These are phyloP conservation scores for Porphyrio hochstetteri DNA, from an alignment of 2,113 vertebrate genomes.

Conservation along the genomic window DNA sequence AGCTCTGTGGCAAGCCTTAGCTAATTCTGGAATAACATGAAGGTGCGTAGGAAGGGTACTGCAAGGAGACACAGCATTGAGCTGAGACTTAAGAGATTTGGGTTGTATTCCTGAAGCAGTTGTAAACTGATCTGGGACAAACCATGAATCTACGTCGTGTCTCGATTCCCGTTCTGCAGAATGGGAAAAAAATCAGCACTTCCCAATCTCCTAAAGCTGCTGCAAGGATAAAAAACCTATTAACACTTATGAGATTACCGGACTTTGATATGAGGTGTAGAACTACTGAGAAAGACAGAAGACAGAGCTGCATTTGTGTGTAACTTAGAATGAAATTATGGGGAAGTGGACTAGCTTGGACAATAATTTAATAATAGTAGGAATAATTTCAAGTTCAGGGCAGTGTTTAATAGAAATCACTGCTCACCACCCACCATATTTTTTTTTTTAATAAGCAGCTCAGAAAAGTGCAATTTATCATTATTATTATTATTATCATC, in stretches of 20 bases:
- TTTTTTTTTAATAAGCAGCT: slow-evolving; percentile 59
- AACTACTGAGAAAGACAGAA: slow-evolving; percentile 25
- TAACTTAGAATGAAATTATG: slow-evolving; percentile 46
- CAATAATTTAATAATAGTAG: slow-evolving; percentile 53
- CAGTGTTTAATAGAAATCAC: slow-evolving; percentile 56
- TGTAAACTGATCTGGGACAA: slow-evolving; percentile 24
- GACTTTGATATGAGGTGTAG: slow-evolving; percentile 7
- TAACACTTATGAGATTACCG: slow-evolving; percentile 14
- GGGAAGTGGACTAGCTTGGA: slow-evolving; percentile 21
- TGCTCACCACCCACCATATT: slow-evolving; percentile 15
- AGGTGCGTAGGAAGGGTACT: slow-evolving; percentile 64
- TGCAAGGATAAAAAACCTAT: slow-evolving; percentile 26
- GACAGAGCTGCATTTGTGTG: slow-evolving; percentile 9
- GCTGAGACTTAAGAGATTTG: slow-evolving; percentile 31
- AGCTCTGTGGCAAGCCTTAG: slow-evolving; percentile 48
- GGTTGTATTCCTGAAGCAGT: slow-evolving; percentile 38
- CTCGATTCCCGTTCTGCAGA: slow-evolving; percentile 19
- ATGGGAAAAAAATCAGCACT: not conserved
- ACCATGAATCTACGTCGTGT: not conserved
- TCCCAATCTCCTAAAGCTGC: not conserved
- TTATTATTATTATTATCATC: slow-evolving; percentile 47
- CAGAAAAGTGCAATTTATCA: slow-evolving; percentile 61
- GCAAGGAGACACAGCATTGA: not conserved
- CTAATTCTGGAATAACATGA: slow-evolving; percentile 57
- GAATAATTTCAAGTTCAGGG: slow-evolving; percentile 53